phyloP scores from a whole-genome alignment of 2,113 vertebrate species.

The Tiliqua scincoides region DNA sequence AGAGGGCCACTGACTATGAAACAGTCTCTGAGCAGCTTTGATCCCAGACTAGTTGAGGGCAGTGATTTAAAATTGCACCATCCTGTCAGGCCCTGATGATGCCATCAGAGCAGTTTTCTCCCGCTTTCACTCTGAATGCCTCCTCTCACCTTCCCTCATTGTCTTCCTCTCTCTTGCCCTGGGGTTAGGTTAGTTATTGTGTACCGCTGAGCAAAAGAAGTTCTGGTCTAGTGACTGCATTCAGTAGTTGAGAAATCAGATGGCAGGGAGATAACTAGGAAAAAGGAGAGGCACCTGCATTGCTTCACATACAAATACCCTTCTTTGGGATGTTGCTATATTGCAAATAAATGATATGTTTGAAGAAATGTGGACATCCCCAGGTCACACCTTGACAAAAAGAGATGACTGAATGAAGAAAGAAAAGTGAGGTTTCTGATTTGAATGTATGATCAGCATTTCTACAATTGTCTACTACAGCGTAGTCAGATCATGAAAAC shows the following conservation, averaged over 20 bases:
- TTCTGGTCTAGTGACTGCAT: slow-evolving; percentile 30
- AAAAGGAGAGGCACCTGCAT: slow-evolving; percentile 9
- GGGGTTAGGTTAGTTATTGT: slow-evolving; percentile 30
- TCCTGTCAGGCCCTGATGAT: slow-evolving; percentile 26
- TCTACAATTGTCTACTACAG: background rate
- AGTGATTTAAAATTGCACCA: slow-evolving; percentile 27
- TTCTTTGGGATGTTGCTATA: background rate
- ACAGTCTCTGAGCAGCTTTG: slow-evolving; percentile 36
- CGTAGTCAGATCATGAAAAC: background rate
- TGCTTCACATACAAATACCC: background rate
- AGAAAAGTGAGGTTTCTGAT: background rate
- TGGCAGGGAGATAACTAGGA: background rate
- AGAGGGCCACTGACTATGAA: slow-evolving; percentile 23
- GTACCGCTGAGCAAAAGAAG: slow-evolving; percentile 29
- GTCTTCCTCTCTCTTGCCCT: slow-evolving; percentile 20
- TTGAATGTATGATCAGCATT: background rate
- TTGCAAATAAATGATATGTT: background rate
- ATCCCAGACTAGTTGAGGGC: slow-evolving; percentile 17
- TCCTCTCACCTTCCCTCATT: slow-evolving; percentile 29
- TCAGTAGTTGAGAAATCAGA: slow-evolving; percentile 18
- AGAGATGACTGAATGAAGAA: background rate
- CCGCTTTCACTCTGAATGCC: slow-evolving; percentile 30
- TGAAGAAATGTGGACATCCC: background rate
- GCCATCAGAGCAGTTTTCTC: slow-evolving; percentile 24
- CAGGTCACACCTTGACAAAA: background rate